These are phyloP conservation scores for Melipona quadrifasciata DNA, from an alignment of 1,140 invertebrate species.

Conservation along the genomic window DNA sequence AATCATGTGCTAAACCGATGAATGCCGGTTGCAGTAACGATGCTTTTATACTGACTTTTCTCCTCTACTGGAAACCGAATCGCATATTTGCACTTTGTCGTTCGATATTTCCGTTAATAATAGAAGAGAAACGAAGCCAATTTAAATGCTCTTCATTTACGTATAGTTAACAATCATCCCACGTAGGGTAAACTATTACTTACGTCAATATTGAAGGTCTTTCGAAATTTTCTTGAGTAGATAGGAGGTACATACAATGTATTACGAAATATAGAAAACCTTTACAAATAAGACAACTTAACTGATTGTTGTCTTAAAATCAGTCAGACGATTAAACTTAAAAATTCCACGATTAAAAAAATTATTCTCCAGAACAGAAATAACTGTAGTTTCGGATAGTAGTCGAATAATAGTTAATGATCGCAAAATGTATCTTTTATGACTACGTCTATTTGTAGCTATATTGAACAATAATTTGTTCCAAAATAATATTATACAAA, in stretches of 20 bases:
- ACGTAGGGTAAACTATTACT: constrained; percentile 55
- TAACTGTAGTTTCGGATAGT: not conserved
- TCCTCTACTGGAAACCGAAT: constrained; percentile 26
- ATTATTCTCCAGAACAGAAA: not conserved
- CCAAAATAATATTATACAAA: constrained; percentile 44
- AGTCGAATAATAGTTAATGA: not conserved
- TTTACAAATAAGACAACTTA: not conserved
- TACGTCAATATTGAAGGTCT: constrained; percentile 54
- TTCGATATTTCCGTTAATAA: constrained; percentile 58
- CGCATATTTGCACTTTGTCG: constrained; percentile 43
- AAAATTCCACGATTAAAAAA: not conserved
- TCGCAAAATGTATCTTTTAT: not conserved
- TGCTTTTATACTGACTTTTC: constrained; percentile 19
- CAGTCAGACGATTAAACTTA: not conserved
- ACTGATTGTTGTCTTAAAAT: not conserved
- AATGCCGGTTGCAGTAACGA: constrained; percentile 49
- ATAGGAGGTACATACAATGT: not conserved
- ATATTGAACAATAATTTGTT: constrained; percentile 15
- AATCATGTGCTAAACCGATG: constrained; percentile 52
- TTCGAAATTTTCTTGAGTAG: constrained; percentile 36
- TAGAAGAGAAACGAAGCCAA: constrained; percentile 56
- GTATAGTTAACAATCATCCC: constrained; percentile 19
- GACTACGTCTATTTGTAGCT: not conserved
- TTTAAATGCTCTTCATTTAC: constrained; percentile 46
- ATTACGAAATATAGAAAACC: no score